Conservation (phyloP, 2,113 vertebrate genomes). For the Tylochromis polylepis region DNA sequence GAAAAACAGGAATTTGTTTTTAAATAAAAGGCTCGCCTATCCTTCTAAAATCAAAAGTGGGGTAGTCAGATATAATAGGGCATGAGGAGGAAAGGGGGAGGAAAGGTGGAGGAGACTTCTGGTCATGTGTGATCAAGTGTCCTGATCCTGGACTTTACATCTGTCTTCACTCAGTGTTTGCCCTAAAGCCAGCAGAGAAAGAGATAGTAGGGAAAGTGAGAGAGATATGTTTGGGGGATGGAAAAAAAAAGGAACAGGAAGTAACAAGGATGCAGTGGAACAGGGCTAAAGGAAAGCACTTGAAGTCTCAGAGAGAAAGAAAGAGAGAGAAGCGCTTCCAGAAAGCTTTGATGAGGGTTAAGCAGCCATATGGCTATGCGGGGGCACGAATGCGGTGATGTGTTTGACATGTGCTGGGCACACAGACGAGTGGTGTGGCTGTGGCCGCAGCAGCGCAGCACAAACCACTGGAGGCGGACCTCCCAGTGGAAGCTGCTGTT, state of each 20-base stretch:
- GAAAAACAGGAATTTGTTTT: background rate
- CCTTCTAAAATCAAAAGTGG: background rate
- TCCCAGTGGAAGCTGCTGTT: slow-evolving; percentile 17
- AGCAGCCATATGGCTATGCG: slow-evolving; percentile 57
- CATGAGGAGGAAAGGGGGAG: background rate
- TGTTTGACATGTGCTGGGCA: slow-evolving; percentile 62
- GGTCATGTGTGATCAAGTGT: background rate
- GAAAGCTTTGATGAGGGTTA: slow-evolving; percentile 42
- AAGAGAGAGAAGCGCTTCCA: slow-evolving; percentile 19
- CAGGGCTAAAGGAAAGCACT: background rate
- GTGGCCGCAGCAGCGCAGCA: slow-evolving; percentile 31
- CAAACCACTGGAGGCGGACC: slow-evolving; percentile 50
- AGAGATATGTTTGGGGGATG: background rate
- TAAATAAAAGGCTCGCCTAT: background rate
- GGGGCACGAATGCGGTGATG: slow-evolving; percentile 52
- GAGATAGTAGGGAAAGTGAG: background rate
- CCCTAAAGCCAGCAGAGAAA: slow-evolving; percentile 11
- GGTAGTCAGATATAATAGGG: background rate
- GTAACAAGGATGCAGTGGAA: background rate
- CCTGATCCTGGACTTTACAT: slow-evolving; percentile 33
- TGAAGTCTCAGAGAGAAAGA: background rate
- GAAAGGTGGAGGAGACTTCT: background rate
- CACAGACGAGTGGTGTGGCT: slow-evolving; percentile 40
- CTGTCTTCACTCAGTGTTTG: slow-evolving; percentile 35
- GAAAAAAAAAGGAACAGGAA: background rate